phyloP scores from a whole-genome alignment of 2,888 invertebrate species.

The Oscheius sp. region DNA sequence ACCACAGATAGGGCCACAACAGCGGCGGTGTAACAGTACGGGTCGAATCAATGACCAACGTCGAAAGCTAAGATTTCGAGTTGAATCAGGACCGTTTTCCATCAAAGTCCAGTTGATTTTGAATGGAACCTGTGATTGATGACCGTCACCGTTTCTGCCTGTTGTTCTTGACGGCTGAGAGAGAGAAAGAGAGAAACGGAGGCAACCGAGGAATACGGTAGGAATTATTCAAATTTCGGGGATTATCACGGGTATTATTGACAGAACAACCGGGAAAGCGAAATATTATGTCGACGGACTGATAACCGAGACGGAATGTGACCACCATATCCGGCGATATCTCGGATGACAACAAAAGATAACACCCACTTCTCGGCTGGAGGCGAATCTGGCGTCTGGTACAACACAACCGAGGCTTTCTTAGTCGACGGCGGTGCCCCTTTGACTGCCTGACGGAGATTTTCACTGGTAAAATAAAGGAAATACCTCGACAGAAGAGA shows the following conservation, averaged over 20 bases:
- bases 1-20: too few species aligned
- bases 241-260: conserved; percentile 8
- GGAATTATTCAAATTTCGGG: conserved; percentile 17
- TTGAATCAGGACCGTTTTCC: not conserved
- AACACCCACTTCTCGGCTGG: conserved; percentile 30
- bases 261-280: not conserved
- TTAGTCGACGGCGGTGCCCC: conserved; percentile 56
- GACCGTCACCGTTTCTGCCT: not conserved
- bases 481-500: conserved; percentile 35
- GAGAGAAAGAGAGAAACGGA: conserved; percentile 9
- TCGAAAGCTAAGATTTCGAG: conserved; percentile 3
- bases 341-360: not conserved
- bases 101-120: conserved; percentile 3
- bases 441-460: conserved; percentile 48
- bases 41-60: too few species aligned
- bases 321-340: conserved; percentile 27
- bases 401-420: conserved; percentile 54
- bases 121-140: conserved; percentile 7
- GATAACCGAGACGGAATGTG: conserved; percentile 29
- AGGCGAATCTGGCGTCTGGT: conserved; percentile 55
- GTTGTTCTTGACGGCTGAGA: conserved; percentile 8
- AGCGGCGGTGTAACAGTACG: too few species aligned
- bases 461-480: conserved; percentile 12
- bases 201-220: conserved; percentile 18
- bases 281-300: conserved; percentile 1